Percentiles rank a stretch among this genome's conserved stretches.
Conservation (phyloP, 2,888 invertebrate species). For the Carterocephalus palaemon region DNA sequence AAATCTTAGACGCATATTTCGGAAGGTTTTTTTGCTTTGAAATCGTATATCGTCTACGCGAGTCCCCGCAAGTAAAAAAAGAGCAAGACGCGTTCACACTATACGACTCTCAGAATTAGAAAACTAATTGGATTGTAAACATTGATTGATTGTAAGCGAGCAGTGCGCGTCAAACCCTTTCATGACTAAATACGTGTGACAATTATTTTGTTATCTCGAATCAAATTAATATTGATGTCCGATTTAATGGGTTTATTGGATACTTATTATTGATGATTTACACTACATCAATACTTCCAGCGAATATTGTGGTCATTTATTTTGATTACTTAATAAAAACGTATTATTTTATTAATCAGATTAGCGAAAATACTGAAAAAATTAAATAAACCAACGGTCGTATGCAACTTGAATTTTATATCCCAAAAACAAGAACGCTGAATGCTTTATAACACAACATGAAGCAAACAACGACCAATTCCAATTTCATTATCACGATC, state of each 20-base stretch:
- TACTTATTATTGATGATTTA: too few relatives aligned
- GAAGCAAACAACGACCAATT: constrained; percentile 39
- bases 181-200: too few relatives aligned
- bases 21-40: constrained; percentile 63
- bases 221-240: too few relatives aligned
- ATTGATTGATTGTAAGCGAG: constrained; percentile 32
- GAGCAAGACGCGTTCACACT: constrained; percentile 22
- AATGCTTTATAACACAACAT: constrained; percentile 22
- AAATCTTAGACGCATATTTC: constrained; percentile 66
- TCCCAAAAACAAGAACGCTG: constrained; percentile 8
- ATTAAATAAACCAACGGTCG: too few relatives aligned
- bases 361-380: too few relatives aligned
- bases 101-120: constrained; percentile 5
- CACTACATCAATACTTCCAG: too few relatives aligned
- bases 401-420: too few relatives aligned
- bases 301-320: too few relatives aligned
- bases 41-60: constrained; percentile 55
- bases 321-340: too few relatives aligned
- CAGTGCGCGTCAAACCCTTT: not conserved
- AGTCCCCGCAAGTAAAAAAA: constrained; percentile 59
- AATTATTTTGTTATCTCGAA: too few relatives aligned
- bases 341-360: too few relatives aligned
- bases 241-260: too few relatives aligned
- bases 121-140: constrained; percentile 51
- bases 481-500: constrained; percentile 68